Base-by-base conservation (phyloP, 2,888 invertebrate species). In the Heterodera filipjevi region DNA sequence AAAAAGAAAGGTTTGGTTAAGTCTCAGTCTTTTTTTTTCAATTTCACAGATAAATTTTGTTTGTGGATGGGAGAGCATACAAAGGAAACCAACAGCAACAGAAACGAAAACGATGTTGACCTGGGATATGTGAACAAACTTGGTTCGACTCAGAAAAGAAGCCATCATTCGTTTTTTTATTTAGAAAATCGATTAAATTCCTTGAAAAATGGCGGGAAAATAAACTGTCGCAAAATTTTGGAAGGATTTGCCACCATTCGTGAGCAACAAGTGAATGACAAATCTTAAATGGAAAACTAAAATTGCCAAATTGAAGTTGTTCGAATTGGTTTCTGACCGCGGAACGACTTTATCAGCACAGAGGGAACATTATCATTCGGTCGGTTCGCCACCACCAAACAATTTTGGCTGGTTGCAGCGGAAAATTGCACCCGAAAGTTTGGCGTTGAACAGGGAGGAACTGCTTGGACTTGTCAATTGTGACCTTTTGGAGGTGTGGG, bases 381-480 rank as follows among this genome's bases (percentile, higher is more conserved):
- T 10, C 14, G 3, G 12, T 44, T 5, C 44, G 12, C 44, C n/a
- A 33, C 59, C 77, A 35, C 70, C 83, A 32, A 74, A 75, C 22
- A 53, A 53, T 19, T 27, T 30, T 27, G 10, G 59, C 30, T 83
- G 82, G 80, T 46, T 83, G 19, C 83, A 83, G 70, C 75, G 83
- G 10, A 83, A 83, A 76, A 78, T 80, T 32, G 79, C 81, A n/a
- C 84, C 83, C 3, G 64, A 78, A 53, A 76, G 82, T 33, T 78
- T 80, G 27, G 83, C 83, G 8, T 16, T 83, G 6, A 83, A 66
- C 76, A 76, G 32, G 46, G 39, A 66, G 35, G 83, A 83, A 35
- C 70, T 66, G 70, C 44, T 78, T 39, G 59, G 76, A 30, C 76
- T 83, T 10, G 75, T 84, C 35, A 78, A 84, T 35, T 35, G 80